These are phyloP conservation scores for Machaerirhynchus nigripectus DNA, from an alignment of 2,113 vertebrate genomes.

Conservation along the genomic window DNA sequence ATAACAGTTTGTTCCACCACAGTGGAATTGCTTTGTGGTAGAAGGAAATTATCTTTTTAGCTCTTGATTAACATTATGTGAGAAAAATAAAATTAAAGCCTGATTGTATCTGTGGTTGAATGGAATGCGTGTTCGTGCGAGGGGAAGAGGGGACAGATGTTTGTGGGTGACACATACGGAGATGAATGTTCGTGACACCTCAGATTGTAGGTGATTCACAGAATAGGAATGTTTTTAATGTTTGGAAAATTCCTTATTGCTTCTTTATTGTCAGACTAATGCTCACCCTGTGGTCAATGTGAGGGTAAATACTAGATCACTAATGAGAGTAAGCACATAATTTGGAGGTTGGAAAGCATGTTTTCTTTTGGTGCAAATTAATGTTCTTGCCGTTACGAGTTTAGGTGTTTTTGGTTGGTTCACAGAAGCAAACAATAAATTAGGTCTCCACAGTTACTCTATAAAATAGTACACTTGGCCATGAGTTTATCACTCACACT, in stretches of 20 bases:
- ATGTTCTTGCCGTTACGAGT: not conserved
- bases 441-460: not conserved
- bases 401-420: not conserved
- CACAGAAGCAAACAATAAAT: not conserved
- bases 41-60: slow-evolving; percentile 83
- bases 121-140: slow-evolving; percentile 32
- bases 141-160: slow-evolving; percentile 52
- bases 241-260: slow-evolving; percentile 11
- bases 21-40: slow-evolving; percentile 87
- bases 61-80: slow-evolving; percentile 79
- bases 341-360: not conserved
- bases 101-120: slow-evolving; percentile 67
- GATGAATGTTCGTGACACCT: slow-evolving; percentile 27
- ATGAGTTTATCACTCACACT: not conserved
- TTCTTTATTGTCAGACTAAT: not conserved
- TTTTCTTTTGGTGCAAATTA: not conserved
- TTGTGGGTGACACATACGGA: not conserved
- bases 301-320: not conserved
- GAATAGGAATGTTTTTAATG: slow-evolving; percentile 30
- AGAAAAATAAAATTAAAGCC: slow-evolving; percentile 78
- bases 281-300: not conserved
- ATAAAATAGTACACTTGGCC: not conserved
- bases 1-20: slow-evolving; percentile 91
- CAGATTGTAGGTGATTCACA: slow-evolving; percentile 1
- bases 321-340: not conserved